Percentiles rank a stretch among this genome's conserved stretches.
Evolutionary conservation across 2,113 vertebrate genomes (phyloP).

Genomic region (mouse (Mus musculus)): GRCm39 chr11:9285501-9286000

Average conservation of each 20-base stretch:
- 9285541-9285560: background rate
- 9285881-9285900: background rate
- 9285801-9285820: background rate
- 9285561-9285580: too few species aligned
- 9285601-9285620: background rate
- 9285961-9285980: background rate
- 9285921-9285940: background rate
- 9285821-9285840: background rate
- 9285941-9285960: background rate
- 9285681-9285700: background rate
- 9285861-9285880: background rate
- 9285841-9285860: background rate
- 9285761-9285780: background rate
- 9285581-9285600: background rate
- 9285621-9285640: background rate
- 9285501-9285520: background rate
- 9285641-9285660: background rate
- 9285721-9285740: background rate
- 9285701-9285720: rapidly evolving
- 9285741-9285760: rapidly evolving
- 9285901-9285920: background rate
- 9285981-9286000: background rate
- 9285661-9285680: background rate
- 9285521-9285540: background rate
- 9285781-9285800: background rate